Evolutionary conservation across 2,797 vertebrate genomes (phyloP).

Genomic region (Cheirogaleus major): DNA sequence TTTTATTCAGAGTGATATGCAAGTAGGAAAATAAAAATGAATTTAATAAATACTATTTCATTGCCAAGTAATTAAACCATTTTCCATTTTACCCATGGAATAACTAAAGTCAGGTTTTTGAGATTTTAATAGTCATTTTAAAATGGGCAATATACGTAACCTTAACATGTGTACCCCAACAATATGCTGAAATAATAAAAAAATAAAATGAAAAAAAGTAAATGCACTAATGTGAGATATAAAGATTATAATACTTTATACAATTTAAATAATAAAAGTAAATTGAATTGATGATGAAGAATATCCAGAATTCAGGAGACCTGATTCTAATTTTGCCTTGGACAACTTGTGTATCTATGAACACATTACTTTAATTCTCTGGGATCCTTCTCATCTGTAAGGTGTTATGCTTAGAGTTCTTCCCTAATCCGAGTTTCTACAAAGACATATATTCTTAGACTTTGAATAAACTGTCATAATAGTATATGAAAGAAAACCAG

Average conservation of each 20-base stretch:
- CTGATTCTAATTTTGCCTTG: constrained; percentile 8
- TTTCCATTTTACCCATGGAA: background rate
- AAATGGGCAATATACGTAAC: background rate
- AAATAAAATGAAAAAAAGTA: too few species aligned
- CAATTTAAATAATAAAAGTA: background rate
- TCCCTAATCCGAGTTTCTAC: background rate
- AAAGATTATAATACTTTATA: background rate
- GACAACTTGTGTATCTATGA: background rate
- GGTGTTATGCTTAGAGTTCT: background rate
- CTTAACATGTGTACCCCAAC: too few species aligned
- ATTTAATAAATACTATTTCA: constrained; percentile 7
- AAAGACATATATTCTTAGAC: background rate
- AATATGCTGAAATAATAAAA: too few species aligned
- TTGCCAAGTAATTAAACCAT: background rate
- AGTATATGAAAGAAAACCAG: background rate
- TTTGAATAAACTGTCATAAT: background rate
- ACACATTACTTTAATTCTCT: background rate
- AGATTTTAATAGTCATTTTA: constrained; percentile 15
- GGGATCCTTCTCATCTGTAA: background rate
- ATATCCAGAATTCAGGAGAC: background rate
- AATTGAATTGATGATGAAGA: background rate
- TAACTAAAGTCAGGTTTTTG: background rate
- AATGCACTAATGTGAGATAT: background rate
- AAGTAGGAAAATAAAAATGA: background rate
- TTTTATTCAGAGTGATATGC: constrained; percentile 11